These are phyloP conservation scores for Epinotia bilunana DNA, from an alignment of 2,888 invertebrate species.

Conservation along the genomic window DNA sequence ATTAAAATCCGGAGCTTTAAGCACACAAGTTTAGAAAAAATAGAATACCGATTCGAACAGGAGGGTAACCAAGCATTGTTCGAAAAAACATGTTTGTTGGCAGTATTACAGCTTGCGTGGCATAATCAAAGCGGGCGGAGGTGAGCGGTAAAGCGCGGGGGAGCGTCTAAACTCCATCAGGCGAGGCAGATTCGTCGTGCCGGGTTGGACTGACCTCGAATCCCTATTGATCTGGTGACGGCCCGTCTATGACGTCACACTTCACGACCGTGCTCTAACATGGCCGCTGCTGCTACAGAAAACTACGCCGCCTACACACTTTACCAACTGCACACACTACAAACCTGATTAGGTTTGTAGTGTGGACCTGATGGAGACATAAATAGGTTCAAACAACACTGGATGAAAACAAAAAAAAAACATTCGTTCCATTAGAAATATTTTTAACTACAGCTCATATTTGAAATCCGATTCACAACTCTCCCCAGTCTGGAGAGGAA, in stretches of 20 bases:
- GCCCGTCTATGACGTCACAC: conserved; percentile 69
- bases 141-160: conserved; percentile 50
- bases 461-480: background rate
- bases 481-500: conserved; percentile 1
- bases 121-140: conserved; percentile 44
- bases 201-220: conserved; percentile 75
- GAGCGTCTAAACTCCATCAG: conserved; percentile 55
- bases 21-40: conserved; percentile 10
- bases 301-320: conserved; percentile 44
- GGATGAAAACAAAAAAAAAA: conserved; percentile 20
- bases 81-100: conserved; percentile 42
- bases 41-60: conserved; percentile 27
- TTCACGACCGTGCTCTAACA: conserved; percentile 60
- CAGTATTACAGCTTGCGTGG: conserved; percentile 38
- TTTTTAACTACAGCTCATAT: conserved; percentile 6
- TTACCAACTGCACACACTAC: conserved; percentile 31
- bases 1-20: conserved; percentile 17
- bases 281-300: conserved; percentile 45
- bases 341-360: too few relatives aligned
- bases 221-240: conserved; percentile 79
- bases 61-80: conserved; percentile 36
- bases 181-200: conserved; percentile 62
- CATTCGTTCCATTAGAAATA: conserved; percentile 5
- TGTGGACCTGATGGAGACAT: too few relatives aligned
- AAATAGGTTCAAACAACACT: conserved; percentile 14